Base-by-base conservation (phyloP, 2,797 vertebrate genomes). In the Kryptopterus vitreolus region DNA sequence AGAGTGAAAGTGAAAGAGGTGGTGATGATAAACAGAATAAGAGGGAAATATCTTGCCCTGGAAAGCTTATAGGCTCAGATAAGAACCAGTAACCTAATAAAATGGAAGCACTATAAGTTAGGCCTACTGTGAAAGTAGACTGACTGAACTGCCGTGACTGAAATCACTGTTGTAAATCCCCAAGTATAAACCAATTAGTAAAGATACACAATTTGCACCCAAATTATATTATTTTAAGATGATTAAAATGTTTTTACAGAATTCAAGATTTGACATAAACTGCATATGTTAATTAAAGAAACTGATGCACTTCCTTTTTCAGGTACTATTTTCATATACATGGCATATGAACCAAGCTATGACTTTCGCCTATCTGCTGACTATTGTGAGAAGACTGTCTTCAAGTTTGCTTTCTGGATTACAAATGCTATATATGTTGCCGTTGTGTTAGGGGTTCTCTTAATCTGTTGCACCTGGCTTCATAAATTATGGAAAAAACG, bases 321-420 rank as follows among this genome's bases (percentile, higher is more conserved):
- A 82, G 80, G 80, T 22, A 73, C 50, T 8, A 26, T 82, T 66
- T 77, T 72, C 48, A n/a, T 82, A 13, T 82, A 78, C 68, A 65
- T n/a, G 68, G 66, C 68, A 24, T 82, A 77, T 61, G 31, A 63
- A 82, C 80, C 80, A 48, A 82, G 65, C 3, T 82, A 72, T 16
- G 26, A 77, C 8, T 57, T 55, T 20, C 58, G 20, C 20, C 15
- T 20, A 1, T 77, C 80, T 57, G 50, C 13, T n/a, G 26, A 65
- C 10, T 82, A 72, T 55, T 82, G 80, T 73, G 80, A 82, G 9
- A 77, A 18, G 57, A 77, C 12, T 1, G 5, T 84, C 10, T 88
- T 87, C 38, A 74, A 86, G 35, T 76, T 86, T 82, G 84, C 87
- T 6, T 88, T 88, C 80, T 88, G 87, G 86, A 78, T 58, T 43